Base-by-base conservation (phyloP, 2,888 invertebrate species). In the Plebejus argus region DNA sequence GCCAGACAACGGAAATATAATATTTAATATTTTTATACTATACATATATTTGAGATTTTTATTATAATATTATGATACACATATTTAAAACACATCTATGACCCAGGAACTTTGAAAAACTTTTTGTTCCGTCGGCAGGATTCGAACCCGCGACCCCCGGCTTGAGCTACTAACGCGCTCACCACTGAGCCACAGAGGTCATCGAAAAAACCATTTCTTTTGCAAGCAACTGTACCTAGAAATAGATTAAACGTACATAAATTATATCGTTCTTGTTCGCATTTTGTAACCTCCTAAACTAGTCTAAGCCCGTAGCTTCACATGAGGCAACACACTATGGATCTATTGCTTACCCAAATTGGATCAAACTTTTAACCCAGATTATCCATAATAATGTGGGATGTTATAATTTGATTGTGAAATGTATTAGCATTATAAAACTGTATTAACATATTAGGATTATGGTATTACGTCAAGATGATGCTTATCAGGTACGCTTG, bases 231-330 rank as follows among this genome's bases (percentile, higher is more conserved):
- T 35, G 39, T 71, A 71, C 70, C 7, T 35, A 71, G 8, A 39
- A 71, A n/a, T 71, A 39, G 70, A 35, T 18, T n/a, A n/a, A 18
- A 71, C 35, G 8, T 35, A 35, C 70, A 71, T 71, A 39, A 71
- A 71, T 71, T n/a, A 35, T 70, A n/a, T 18, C 33, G 28, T 28
- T 70, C 7, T 70, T 70, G 35, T n/a, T 35, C 70, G n/a, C 39
- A 15, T 71, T 71, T 71, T 71, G 70, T 10, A 71, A 71, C n/a
- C 18, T 6, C 35, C 1, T 33, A 70, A 39, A 71, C 39, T 7
- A 71, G 39, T 7, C 39, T 71, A 5, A 15, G n/a, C 39, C 33
- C 70, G 33, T 35, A 4, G 15, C 8, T 35, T 18, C 18, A 33
- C 33, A 2, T 28, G 8, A 20, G 20, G 20, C 49, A 49, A 49